These are phyloP conservation scores for Crypturellus tataupa DNA, from an alignment of 2,797 vertebrate genomes.

Conservation along the genomic window DNA sequence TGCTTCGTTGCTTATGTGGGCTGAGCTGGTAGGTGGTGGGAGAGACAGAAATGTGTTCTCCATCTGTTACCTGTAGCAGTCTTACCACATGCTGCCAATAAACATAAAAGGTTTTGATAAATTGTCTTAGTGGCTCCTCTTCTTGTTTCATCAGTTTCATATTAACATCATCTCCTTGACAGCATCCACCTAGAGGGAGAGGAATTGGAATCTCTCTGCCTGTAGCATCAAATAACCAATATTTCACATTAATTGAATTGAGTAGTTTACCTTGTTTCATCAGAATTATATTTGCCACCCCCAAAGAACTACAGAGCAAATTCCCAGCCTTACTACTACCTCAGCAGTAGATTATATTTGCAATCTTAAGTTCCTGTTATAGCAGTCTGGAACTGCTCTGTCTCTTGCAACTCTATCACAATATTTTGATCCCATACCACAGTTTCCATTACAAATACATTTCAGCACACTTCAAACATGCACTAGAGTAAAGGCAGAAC, in stretches of 20 bases:
- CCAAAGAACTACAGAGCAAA: not conserved
- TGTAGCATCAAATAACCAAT: not conserved
- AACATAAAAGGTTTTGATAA: not conserved
- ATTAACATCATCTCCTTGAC: not conserved
- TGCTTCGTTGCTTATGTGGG: conserved; percentile 1
- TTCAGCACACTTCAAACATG: not conserved
- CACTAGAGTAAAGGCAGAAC: not conserved
- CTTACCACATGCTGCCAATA: conserved; percentile 12
- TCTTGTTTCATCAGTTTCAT: not conserved
- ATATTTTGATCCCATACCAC: rapidly evolving
- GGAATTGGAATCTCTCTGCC: not conserved
- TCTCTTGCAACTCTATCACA: not conserved
- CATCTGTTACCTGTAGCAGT: conserved; percentile 29
- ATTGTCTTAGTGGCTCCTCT: not conserved
- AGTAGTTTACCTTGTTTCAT: not conserved
- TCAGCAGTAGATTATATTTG: not conserved
- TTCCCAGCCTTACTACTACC: not conserved
- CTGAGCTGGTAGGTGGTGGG: not conserved
- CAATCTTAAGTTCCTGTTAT: not conserved
- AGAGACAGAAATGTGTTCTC: not conserved
- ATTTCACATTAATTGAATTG: not conserved
- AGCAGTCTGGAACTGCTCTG: not conserved
- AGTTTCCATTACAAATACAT: not conserved
- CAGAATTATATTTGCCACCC: not conserved
- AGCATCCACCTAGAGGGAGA: not conserved